Percentiles rank a stretch among this genome's conserved stretches.
phyloP scores from a whole-genome alignment of 2,888 invertebrate genomes.

The Ypsolopha sequella region DNA sequence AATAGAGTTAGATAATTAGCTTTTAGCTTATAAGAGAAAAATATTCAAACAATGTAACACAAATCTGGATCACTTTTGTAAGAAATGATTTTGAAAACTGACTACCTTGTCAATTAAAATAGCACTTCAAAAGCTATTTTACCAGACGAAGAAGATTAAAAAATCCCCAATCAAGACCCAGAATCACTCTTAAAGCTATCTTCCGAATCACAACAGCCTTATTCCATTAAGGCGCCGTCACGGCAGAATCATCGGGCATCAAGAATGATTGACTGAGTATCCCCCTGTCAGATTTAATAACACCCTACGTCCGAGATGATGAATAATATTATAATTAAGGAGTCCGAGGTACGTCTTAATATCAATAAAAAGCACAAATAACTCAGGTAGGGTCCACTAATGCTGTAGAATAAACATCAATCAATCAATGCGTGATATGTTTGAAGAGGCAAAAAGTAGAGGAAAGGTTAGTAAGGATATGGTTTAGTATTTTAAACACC shows the following conservation, averaged over 20 bases:
- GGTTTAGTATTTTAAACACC: conserved; percentile 3
- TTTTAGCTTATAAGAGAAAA: too few species aligned
- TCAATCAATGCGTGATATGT: conserved; percentile 52
- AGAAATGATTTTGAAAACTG: too few species aligned
- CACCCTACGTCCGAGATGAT: conserved; percentile 17
- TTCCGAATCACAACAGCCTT: not conserved
- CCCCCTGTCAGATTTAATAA: conserved; percentile 3
- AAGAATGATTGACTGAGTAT: conserved; percentile 2
- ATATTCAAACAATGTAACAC: too few species aligned
- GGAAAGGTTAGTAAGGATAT: conserved; percentile 25
- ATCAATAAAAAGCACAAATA: conserved; percentile 48
- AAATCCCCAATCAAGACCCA: not conserved
- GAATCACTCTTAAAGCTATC: not conserved
- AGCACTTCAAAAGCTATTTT: too few species aligned
- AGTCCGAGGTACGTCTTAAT: conserved; percentile 36
- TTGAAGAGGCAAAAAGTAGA: conserved; percentile 33
- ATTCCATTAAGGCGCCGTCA: not conserved
- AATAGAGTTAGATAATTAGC: too few species aligned
- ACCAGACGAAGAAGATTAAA: not conserved
- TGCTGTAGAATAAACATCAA: conserved; percentile 57
- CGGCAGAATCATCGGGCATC: not conserved
- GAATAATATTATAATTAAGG: conserved; percentile 47
- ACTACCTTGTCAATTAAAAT: too few species aligned
- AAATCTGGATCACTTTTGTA: too few species aligned
- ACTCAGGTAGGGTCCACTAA: conserved; percentile 38